Evolutionary conservation across 2,797 vertebrate genomes (phyloP).

Genomic region (Lates japonicus): DNA sequence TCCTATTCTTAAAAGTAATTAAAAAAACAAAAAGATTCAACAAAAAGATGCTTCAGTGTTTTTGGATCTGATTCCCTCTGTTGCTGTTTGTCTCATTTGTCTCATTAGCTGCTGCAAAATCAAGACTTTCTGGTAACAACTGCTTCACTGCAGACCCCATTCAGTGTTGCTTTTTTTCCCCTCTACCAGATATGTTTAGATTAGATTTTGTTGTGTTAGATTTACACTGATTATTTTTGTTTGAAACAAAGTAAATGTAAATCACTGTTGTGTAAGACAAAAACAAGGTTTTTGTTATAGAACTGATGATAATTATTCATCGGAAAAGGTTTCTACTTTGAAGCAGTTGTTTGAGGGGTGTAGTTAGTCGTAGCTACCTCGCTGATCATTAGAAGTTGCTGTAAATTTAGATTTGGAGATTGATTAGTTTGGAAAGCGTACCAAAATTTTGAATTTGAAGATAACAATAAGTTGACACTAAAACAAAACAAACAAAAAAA

Average conservation of each 20-base stretch:
- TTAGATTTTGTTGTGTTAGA: background rate
- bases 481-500: background rate
- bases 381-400: background rate
- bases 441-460: background rate
- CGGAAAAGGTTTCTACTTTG: background rate
- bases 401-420: background rate
- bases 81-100: constrained; percentile 3
- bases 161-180: background rate
- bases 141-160: constrained; percentile 7
- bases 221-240: background rate
- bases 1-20: background rate
- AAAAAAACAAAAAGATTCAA: background rate
- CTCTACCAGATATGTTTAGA: background rate
- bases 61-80: background rate
- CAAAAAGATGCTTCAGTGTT: background rate
- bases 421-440: background rate
- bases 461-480: background rate
- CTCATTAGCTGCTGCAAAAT: background rate
- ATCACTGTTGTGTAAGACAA: background rate
- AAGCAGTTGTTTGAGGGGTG: background rate
- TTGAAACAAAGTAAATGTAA: background rate
- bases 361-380: background rate
- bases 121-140: background rate
- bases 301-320: background rate
- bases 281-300: no score